phyloP scores from a whole-genome alignment of 2,888 invertebrate species.

The Drosophila mimetica region DNA sequence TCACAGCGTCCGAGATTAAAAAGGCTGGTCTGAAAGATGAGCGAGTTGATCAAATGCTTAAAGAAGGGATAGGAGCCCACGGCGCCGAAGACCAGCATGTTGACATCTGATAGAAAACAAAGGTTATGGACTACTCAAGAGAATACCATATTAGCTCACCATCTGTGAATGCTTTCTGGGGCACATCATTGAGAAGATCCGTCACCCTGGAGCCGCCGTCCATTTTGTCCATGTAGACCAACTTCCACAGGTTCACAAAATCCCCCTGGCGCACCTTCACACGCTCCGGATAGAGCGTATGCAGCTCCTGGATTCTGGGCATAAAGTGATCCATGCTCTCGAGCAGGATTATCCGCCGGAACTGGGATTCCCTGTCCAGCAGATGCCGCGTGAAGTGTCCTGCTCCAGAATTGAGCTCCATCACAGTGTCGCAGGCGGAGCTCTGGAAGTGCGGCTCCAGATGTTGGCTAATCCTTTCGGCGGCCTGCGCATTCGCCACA shows the following conservation, averaged over 20 bases:
- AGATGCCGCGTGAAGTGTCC: constrained; percentile 87
- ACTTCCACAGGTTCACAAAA: constrained; percentile 86
- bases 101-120: constrained; percentile 85
- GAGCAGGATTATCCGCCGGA: constrained; percentile 86
- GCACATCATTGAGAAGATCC: constrained; percentile 86
- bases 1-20: constrained; percentile 87
- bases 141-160: constrained; percentile 78
- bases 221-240: constrained; percentile 86
- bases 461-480: constrained; percentile 67
- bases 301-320: constrained; percentile 82
- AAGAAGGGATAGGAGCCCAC: constrained; percentile 85
- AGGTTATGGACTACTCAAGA: background rate
- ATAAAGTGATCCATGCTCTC: constrained; percentile 86
- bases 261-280: constrained; percentile 84
- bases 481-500: constrained; percentile 70
- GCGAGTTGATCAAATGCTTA: constrained; percentile 87
- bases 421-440: constrained; percentile 62
- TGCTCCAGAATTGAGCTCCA: constrained; percentile 90
- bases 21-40: constrained; percentile 86
- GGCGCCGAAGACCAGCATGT: constrained; percentile 87
- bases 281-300: constrained; percentile 68
- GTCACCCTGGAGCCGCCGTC: constrained; percentile 86
- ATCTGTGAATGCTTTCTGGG: constrained; percentile 84
- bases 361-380: constrained; percentile 85
- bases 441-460: constrained; percentile 68